Evolutionary conservation across 2,113 vertebrate genomes (phyloP), one percentile per base, ranked within the genome.

Genomic region (Suncus etruscus): DNA sequence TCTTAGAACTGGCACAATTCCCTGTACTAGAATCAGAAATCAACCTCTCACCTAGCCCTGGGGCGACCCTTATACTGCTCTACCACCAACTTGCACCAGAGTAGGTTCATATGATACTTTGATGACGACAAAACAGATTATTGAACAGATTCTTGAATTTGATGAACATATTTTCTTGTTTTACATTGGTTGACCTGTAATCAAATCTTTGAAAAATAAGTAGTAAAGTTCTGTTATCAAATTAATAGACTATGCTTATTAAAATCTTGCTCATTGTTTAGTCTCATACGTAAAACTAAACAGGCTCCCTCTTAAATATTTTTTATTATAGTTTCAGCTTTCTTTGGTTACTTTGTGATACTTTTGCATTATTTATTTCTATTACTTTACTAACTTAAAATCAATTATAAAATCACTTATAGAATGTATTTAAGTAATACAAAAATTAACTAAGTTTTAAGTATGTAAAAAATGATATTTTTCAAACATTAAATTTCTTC

Each of bases 131-230:
- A 39, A 39, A 39, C 39, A 39, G 5, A 11, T 54, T 54, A 54
- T 4, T 54, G 54, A 54, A 16, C 8, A 54, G 54, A 54, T 54
- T 54, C 12, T 12, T 54, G 54, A 39, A 50, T 63, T 74, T 83
- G 61, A 79, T 63, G n/a, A 78, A 25, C 83, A 79, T 85, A 32
- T 51, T 77, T 70, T 50, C 39, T 70, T 86, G 31, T 61, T 86
- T 83, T 90, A 31, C 15, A 51, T 31, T 75, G 29, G 58, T 54
- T 47, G 66, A n/a, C 39, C 39, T 39, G 15, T 61, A 24, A 78
- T 83, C 45, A 86, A 45, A 74, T 50, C 14, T 61, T 92, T 58
- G 69, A 48, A 70, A 76, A 91, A 61, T 25, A 69, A 72, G 54
- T 70, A 54, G 14, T 16, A 77, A 82, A 58, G 8, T 14, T 1